Evolutionary conservation across 2,113 vertebrate species (phyloP), one percentile per base, ranked within the genome.

Genomic region (Xyliphius kryptos): DNA sequence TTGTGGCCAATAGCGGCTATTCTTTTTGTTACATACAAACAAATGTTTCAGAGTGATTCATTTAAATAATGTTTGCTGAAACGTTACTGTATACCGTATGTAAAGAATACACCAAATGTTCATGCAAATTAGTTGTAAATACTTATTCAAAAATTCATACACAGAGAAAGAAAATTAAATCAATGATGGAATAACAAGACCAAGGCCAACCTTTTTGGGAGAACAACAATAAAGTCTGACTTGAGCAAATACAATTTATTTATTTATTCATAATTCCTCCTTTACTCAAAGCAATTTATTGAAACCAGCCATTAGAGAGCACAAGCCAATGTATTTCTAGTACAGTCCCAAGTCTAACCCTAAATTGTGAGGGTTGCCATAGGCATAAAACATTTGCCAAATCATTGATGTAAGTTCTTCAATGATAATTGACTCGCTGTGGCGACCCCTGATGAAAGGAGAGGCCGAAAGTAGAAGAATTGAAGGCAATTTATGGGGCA

Each of bases 131-230:
- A n/a, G n/a, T n/a, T n/a, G n/a, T n/a, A n/a, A n/a, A n/a, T n/a
- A n/a, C n/a, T n/a, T n/a, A n/a, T n/a, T n/a, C n/a, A n/a, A n/a
- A n/a, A n/a, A n/a, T n/a, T n/a, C n/a, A n/a, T n/a, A n/a, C n/a
- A n/a, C n/a, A n/a, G n/a, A n/a, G 50, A 26, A 26, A 52, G 50
- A 15, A 52, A 52, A 52, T n/a, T 12, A 32, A 26, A 52, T 52
- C 32, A 9, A 9, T 14, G 8, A 14, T 14, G 21, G 21, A n/a
- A 9, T 26, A 12, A 26, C 21, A 52, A n/a, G 13, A 52, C 8
- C 21, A n/a, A 9, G 14, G 4, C 21, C 14, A n/a, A 22, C 20
- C 13, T 7, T 26, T 52, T 26, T 3, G 4, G 1, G 22, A 50
- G 6, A 14, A 6, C 13, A 12, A 46, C 13, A 46, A 46, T 11